Conservation (phyloP, 30 jellyfish, hydroid and myxozoan species). For the Pelagia noctiluca region DNA sequence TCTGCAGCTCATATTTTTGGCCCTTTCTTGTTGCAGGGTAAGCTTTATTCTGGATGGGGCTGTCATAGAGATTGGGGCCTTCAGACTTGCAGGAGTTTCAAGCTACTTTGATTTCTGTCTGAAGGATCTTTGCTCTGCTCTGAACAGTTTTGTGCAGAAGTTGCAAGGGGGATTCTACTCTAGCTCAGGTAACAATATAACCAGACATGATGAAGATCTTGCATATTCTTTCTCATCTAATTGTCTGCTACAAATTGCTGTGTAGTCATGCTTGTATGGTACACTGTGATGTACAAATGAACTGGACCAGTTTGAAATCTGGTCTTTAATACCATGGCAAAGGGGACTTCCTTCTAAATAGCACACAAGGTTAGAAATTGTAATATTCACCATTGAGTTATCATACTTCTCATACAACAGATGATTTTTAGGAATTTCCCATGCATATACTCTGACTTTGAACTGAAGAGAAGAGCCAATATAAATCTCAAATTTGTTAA, state of each 20-base stretch:
- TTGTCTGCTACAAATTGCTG: neutral
- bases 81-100: constrained; percentile 29
- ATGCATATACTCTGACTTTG: constrained; percentile 45
- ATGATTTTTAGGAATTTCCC: constrained; percentile 62
- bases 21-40: constrained; percentile 52
- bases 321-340: constrained; percentile 34
- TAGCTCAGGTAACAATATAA: constrained; percentile 26
- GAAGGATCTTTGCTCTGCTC: constrained; percentile 14
- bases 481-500: constrained; percentile 39
- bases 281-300: constrained; percentile 10
- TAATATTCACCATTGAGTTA: constrained; percentile 48
- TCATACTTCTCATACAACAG: constrained; percentile 5
- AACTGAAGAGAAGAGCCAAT: constrained; percentile 33
- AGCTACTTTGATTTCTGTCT: neutral
- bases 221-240: constrained; percentile 36
- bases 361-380: constrained; percentile 43
- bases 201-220: constrained; percentile 34
- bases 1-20: constrained; percentile 56
- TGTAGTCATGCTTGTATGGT: constrained; percentile 8
- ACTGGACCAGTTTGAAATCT: neutral
- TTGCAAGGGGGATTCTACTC: constrained; percentile 12
- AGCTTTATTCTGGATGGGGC: constrained; percentile 14
- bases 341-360: constrained; percentile 1
- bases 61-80: constrained; percentile 34
- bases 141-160: neutral